Conservation (phyloP, 2,888 invertebrate genomes). For the Cephus runcator region DNA sequence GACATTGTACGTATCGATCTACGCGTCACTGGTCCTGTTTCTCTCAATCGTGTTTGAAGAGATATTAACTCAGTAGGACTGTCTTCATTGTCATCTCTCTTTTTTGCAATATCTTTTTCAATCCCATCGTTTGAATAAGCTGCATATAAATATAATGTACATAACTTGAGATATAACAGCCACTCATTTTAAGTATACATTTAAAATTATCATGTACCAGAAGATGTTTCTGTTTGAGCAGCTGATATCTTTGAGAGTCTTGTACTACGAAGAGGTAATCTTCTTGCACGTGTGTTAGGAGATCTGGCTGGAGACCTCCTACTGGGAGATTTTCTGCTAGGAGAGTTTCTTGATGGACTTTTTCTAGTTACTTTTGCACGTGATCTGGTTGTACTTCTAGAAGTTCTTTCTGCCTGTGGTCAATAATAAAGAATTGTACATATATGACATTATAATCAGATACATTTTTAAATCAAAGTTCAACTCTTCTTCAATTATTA, state of each 20-base stretch:
- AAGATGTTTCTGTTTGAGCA: slow-evolving; percentile 23
- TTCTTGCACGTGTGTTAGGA: slow-evolving; percentile 30
- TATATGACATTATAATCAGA: neutral
- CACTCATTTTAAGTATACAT: neutral
- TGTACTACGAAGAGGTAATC: slow-evolving; percentile 36
- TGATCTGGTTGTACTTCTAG: slow-evolving; percentile 44
- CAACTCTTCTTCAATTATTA: neutral
- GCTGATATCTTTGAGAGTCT: slow-evolving; percentile 47
- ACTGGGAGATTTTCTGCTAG: slow-evolving; percentile 40
- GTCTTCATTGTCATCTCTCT: slow-evolving; percentile 30
- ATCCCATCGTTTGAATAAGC: slow-evolving; percentile 35
- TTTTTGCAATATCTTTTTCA: slow-evolving; percentile 36
- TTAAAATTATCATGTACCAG: neutral
- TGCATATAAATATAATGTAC: slow-evolving; percentile 4
- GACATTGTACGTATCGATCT: slow-evolving; percentile 50
- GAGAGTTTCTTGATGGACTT: slow-evolving; percentile 47
- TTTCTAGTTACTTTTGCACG: slow-evolving; percentile 36
- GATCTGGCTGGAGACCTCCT: slow-evolving; percentile 44
- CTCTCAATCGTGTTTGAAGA: slow-evolving; percentile 45
- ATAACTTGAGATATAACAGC: neutral
- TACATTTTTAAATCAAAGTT: neutral
- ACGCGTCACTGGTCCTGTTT: slow-evolving; percentile 40
- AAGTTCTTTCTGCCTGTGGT: slow-evolving; percentile 43
- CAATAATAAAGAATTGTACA: slow-evolving; percentile 5
- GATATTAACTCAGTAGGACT: slow-evolving; percentile 40